These are phyloP conservation scores for Diogma glabrata DNA, from an alignment of 2,888 invertebrate species.

Conservation along the genomic window DNA sequence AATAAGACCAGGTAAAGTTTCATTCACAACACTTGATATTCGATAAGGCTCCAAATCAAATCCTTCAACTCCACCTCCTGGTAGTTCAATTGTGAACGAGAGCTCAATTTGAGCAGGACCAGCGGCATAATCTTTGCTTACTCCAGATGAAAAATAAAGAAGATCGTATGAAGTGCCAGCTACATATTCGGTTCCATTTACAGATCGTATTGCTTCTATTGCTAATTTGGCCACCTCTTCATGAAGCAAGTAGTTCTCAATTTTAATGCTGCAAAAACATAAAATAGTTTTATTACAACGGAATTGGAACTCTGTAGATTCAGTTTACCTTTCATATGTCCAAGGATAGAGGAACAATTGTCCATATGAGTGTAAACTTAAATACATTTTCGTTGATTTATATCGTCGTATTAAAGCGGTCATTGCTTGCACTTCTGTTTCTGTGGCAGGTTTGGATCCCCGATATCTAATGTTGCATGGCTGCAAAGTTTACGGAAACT, in stretches of 20 bases:
- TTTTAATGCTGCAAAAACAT: too few relatives aligned
- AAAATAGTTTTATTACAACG: too few relatives aligned
- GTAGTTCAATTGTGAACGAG: conserved; percentile 51
- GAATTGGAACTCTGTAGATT: too few relatives aligned
- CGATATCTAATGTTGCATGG: conserved; percentile 37
- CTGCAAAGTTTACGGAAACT: neutral
- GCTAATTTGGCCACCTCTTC: neutral
- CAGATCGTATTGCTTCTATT: neutral
- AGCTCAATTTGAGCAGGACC: conserved; percentile 42
- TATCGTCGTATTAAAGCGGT: conserved; percentile 44
- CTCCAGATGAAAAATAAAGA: conserved; percentile 43
- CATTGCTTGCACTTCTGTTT: conserved; percentile 49
- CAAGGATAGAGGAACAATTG: conserved; percentile 56
- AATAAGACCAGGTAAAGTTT: neutral
- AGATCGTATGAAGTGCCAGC: conserved; percentile 39
- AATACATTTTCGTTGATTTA: conserved; percentile 45
- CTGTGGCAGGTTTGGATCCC: conserved; percentile 51
- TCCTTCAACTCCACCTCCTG: conserved; percentile 39
- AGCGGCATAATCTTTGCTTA: conserved; percentile 54
- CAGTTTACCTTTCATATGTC: too few relatives aligned
- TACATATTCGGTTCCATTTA: conserved; percentile 22
- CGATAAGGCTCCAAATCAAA: conserved; percentile 47
- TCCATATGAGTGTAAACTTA: conserved; percentile 66
- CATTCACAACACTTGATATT: conserved; percentile 26
- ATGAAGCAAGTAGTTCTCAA: neutral